A percentile compares a stretch with the other conserved stretches of the same genome.
These are phyloP conservation scores for Apistogramma diplotaenia DNA, from an alignment of 2,113 vertebrate genomes.

Conservation along the genomic window DNA sequence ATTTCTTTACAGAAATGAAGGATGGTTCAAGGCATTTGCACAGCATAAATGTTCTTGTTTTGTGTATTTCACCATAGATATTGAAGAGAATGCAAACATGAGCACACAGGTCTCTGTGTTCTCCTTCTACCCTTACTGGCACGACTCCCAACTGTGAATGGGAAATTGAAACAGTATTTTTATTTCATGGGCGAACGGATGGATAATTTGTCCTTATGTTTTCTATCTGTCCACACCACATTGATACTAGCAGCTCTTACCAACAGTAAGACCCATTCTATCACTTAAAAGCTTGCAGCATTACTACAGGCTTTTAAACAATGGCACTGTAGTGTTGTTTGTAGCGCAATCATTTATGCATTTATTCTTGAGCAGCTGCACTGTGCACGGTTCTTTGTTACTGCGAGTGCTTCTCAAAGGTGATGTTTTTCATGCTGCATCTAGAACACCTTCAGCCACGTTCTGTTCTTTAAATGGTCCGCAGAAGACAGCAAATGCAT, in stretches of 20 bases:
- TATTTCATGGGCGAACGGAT: neutral
- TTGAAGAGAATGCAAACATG: neutral
- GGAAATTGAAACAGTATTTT: neutral
- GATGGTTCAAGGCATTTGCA: neutral
- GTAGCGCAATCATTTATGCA: neutral
- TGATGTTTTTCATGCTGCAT: neutral
- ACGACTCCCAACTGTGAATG: neutral
- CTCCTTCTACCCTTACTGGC: neutral
- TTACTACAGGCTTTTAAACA: neutral
- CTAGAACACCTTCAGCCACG: neutral
- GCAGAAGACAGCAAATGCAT: fast-evolving
- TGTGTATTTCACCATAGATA: neutral
- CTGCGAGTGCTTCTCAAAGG: neutral
- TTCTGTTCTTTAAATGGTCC: neutral
- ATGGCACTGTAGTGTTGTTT: neutral
- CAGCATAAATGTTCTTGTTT: neutral
- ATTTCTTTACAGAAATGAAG: neutral
- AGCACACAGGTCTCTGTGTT: neutral
- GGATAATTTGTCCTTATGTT: neutral
- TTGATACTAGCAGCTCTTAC: neutral
- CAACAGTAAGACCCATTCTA: neutral
- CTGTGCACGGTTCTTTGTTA: neutral
- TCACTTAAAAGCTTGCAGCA: neutral
- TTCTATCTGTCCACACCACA: neutral
- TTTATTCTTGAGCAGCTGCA: neutral